Evolutionary conservation across 2,797 vertebrate species (phyloP).

Genomic region (Sternarchorhynchus goeldii): DNA sequence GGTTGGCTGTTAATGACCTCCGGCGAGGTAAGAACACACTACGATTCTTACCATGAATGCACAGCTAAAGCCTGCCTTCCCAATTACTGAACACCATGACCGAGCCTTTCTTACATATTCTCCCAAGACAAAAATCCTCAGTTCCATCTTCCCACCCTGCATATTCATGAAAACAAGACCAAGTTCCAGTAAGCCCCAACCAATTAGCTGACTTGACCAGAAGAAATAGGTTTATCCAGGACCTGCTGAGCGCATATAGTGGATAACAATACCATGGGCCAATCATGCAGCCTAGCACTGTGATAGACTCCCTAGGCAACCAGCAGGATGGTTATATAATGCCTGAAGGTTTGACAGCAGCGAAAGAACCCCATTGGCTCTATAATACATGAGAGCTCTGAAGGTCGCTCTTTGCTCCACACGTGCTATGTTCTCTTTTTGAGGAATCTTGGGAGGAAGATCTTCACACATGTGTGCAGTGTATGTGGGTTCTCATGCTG

Average conservation of each 20-base stretch:
- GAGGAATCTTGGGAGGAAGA: constrained; percentile 16
- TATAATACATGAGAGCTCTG: constrained; percentile 22
- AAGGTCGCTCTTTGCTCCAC: constrained; percentile 31
- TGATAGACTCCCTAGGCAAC: constrained; percentile 26
- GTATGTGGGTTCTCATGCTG: constrained; percentile 14
- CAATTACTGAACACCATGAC: constrained; percentile 7
- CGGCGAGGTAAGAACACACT: neutral
- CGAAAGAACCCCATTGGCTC: constrained; percentile 10
- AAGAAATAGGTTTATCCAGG: constrained; percentile 28
- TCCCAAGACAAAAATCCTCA: neutral
- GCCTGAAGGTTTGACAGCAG: constrained; percentile 39
- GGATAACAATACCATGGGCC: constrained; percentile 34
- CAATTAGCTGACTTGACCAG: constrained; percentile 47
- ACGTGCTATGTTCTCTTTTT: constrained; percentile 1
- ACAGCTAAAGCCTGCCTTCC: constrained; percentile 3
- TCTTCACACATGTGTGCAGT: constrained; percentile 1
- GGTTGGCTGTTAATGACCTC: constrained; percentile 10
- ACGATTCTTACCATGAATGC: constrained; percentile 13
- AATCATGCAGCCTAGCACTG: constrained; percentile 41
- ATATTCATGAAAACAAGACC: constrained; percentile 31
- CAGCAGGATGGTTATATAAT: constrained; percentile 40
- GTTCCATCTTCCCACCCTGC: constrained; percentile 10
- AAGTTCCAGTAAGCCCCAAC: constrained; percentile 31
- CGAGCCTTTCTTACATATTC: constrained; percentile 1
- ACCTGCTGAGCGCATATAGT: constrained; percentile 21